Evolutionary conservation across 1,140 invertebrate species (phyloP).

Genomic region (Hydropsyche tenuis): DNA sequence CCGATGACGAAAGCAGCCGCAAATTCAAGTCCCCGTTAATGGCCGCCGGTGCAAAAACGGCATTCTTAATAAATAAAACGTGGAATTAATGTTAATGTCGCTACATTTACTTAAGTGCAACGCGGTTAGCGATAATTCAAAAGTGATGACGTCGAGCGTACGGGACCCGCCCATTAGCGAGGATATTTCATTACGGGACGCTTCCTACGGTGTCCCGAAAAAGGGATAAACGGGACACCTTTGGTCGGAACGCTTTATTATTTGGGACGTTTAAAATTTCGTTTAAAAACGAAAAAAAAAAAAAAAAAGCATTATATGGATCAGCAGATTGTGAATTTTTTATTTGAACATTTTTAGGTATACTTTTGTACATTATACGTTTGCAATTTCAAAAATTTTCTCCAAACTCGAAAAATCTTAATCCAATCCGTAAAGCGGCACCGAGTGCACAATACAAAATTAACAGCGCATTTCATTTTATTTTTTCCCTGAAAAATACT

Average conservation of each 20-base stretch:
- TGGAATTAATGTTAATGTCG: slow-evolving; percentile 51
- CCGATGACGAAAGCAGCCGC: too few species aligned
- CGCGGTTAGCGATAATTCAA: slow-evolving; percentile 51
- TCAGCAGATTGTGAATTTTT: too few species aligned
- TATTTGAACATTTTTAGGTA: too few species aligned
- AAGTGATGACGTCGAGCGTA: slow-evolving; percentile 47
- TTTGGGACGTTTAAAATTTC: too few species aligned
- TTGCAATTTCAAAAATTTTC: too few species aligned
- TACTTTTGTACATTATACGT: too few species aligned
- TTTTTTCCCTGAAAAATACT: slow-evolving; percentile 12
- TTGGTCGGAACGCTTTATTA: background rate
- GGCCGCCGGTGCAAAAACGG: slow-evolving; percentile 38
- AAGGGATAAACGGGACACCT: too few species aligned
- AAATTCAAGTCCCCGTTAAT: slow-evolving; percentile 29
- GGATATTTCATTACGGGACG: slow-evolving; percentile 45
- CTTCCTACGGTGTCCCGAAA: too few species aligned
- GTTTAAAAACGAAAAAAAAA: too few species aligned
- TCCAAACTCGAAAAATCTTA: too few species aligned
- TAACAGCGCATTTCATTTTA: background rate
- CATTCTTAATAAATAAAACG: slow-evolving; percentile 50
- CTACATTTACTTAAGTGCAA: slow-evolving; percentile 51
- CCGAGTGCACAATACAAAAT: slow-evolving; percentile 1
- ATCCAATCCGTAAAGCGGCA: too few species aligned
- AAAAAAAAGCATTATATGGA: too few species aligned
- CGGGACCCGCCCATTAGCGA: slow-evolving; percentile 39